phyloP scores from a whole-genome alignment of 2,113 vertebrate genomes.

The Bungarus multicinctus region DNA sequence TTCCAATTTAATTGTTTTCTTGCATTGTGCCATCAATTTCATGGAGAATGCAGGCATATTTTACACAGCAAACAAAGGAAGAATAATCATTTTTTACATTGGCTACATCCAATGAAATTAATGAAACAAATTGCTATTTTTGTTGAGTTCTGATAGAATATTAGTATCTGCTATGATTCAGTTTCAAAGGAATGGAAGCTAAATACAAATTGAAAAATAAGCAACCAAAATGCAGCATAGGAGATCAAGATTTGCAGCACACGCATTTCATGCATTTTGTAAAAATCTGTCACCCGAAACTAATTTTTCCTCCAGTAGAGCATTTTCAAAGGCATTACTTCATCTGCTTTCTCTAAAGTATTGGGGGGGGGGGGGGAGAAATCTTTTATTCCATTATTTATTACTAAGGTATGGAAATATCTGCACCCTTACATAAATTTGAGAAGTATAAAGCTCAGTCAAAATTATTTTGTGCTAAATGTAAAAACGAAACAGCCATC shows the following conservation, averaged over 20 bases:
- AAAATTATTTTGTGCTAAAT: constrained; percentile 29
- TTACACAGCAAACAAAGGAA: not conserved
- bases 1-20: not conserved
- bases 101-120: constrained; percentile 15
- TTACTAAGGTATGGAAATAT: constrained; percentile 6
- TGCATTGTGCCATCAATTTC: not conserved
- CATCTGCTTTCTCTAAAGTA: not conserved
- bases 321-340: constrained; percentile 24
- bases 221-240: constrained; percentile 31
- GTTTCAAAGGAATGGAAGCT: constrained; percentile 15
- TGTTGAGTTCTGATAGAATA: not conserved
- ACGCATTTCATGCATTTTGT: not conserved
- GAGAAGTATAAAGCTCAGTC: constrained; percentile 10
- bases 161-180: not conserved
- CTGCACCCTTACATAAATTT: constrained; percentile 43
- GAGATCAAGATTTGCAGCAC: constrained; percentile 30
- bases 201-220: constrained; percentile 39
- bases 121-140: not conserved
- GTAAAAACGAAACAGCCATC: constrained; percentile 17
- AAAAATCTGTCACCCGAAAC: constrained; percentile 30
- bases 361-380: not conserved
- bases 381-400: not conserved
- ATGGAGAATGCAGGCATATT: not conserved
- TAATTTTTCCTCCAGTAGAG: constrained; percentile 25
- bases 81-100: not conserved